These are phyloP conservation scores for Climacteris rufus DNA, from an alignment of 2,113 vertebrate species.

Conservation along the genomic window DNA sequence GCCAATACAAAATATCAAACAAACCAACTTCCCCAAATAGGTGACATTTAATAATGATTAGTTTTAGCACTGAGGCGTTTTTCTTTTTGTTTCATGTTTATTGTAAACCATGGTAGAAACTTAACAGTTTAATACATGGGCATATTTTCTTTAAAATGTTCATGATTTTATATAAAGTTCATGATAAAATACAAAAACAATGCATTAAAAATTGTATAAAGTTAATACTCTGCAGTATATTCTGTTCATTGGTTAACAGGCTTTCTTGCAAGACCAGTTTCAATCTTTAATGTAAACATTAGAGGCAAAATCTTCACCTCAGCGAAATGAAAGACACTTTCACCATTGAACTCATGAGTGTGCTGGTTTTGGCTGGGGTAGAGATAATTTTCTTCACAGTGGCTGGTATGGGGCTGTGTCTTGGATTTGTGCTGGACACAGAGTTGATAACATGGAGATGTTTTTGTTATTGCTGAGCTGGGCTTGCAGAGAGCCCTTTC, in stretches of 20 bases:
- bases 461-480: not conserved
- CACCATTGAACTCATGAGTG: not conserved
- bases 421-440: not conserved
- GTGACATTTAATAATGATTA: not conserved
- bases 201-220: constrained; percentile 9
- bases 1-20: not conserved
- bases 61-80: not conserved
- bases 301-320: constrained; percentile 11
- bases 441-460: not conserved
- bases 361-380: not conserved
- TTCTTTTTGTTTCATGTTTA: constrained; percentile 4
- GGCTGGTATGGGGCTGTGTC: not conserved
- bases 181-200: constrained; percentile 36
- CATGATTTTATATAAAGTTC: constrained; percentile 35
- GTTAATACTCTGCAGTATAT: not conserved
- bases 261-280: constrained; percentile 20
- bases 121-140: not conserved
- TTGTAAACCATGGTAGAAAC: constrained; percentile 38
- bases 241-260: not conserved
- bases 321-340: not conserved
- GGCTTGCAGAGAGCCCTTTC: not conserved
- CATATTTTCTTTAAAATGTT: constrained; percentile 18
- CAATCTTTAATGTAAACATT: constrained; percentile 36
- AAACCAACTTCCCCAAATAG: not conserved
- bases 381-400: not conserved